Conservation (phyloP, 2,888 invertebrate species). For the Escarpia spicata region DNA sequence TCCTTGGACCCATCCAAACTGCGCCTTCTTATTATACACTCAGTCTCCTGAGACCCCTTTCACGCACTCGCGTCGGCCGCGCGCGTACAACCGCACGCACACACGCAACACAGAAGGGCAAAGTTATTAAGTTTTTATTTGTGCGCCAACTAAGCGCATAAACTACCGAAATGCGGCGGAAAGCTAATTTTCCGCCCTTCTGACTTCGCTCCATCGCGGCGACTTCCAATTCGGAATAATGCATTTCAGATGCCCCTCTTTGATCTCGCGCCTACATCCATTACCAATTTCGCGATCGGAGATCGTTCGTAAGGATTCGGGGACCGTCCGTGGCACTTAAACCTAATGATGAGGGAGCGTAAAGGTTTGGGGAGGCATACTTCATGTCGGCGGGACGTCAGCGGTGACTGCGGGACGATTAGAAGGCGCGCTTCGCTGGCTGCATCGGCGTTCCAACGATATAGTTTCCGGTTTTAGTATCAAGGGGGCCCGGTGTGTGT, state of each 20-base stretch:
- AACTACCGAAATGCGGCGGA: slow-evolving; percentile 16
- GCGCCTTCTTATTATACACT: not conserved
- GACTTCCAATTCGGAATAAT: slow-evolving; percentile 11
- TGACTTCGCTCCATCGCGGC: not conserved
- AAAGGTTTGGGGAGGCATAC: not conserved
- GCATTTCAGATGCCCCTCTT: slow-evolving; percentile 11
- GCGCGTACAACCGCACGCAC: not conserved
- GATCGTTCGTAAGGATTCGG: not conserved
- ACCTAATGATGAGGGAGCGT: slow-evolving; percentile 12
- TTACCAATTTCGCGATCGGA: slow-evolving; percentile 13
- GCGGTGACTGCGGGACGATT: not conserved
- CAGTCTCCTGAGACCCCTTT: not conserved
- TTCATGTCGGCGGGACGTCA: not conserved
- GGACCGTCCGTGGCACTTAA: slow-evolving; percentile 5
- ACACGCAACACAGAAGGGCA: slow-evolving; percentile 16
- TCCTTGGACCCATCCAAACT: not conserved
- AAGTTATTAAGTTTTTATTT: slow-evolving; percentile 16
- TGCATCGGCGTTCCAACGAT: not conserved
- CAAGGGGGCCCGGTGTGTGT: not conserved
- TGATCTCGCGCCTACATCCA: slow-evolving; percentile 9
- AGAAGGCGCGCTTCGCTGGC: slow-evolving; percentile 1
- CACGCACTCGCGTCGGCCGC: not conserved
- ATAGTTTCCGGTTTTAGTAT: not conserved
- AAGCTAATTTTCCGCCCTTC: slow-evolving; percentile 3
- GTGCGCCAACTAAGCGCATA: slow-evolving; percentile 16